These are phyloP conservation scores for Drosophila elegans DNA, from an alignment of 1,140 invertebrate species.

Conservation along the genomic window DNA sequence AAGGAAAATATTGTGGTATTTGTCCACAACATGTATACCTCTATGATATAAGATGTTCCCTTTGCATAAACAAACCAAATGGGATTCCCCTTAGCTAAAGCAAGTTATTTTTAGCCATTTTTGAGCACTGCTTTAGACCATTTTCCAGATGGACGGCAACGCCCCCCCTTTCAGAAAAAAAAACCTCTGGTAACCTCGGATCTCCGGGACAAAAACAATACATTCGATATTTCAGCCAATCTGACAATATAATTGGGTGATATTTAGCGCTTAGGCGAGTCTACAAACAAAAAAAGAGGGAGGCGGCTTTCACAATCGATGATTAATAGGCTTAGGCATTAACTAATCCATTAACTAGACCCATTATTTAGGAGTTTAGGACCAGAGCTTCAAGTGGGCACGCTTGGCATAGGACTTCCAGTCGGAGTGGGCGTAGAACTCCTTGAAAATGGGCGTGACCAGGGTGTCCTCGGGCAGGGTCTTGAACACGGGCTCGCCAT, in stretches of 20 bases:
- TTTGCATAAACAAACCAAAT: neutral
- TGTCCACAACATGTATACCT: no score
- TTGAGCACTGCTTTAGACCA: neutral
- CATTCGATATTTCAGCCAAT: constrained; percentile 37
- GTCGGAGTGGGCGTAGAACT: constrained; percentile 89
- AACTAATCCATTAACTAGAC: constrained; percentile 44
- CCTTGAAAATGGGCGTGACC: constrained; percentile 87
- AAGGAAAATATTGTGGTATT: neutral
- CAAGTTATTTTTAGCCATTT: constrained; percentile 1
- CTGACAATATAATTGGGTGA: constrained; percentile 48
- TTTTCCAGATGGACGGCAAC: constrained; percentile 14
- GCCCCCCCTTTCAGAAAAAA: neutral
- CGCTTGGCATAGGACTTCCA: constrained; percentile 86
- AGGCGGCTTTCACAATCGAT: constrained; percentile 42
- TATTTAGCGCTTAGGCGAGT: constrained; percentile 50
- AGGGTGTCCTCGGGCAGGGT: constrained; percentile 86
- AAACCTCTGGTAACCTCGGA: constrained; percentile 19
- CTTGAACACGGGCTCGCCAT: constrained; percentile 92
- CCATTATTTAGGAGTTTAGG: constrained; percentile 72
- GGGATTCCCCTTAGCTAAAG: neutral
- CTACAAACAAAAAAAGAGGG: constrained; percentile 58
- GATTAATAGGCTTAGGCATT: constrained; percentile 45
- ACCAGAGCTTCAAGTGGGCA: constrained; percentile 86
- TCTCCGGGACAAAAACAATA: constrained; percentile 6
- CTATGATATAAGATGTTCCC: no score